Conservation (phyloP, 2,888 invertebrate species). For the Trisateles emortualis region DNA sequence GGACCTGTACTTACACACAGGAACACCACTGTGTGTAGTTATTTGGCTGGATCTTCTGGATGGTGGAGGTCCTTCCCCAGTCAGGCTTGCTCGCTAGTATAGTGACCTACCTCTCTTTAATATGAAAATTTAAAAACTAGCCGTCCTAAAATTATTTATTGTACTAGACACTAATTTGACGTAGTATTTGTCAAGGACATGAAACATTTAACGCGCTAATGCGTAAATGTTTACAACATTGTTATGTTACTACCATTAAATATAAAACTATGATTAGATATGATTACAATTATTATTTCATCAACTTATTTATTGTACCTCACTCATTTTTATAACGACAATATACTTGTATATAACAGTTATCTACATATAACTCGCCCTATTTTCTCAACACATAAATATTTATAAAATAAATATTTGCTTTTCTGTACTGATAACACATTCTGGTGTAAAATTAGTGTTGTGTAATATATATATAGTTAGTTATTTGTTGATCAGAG, state of each 20-base stretch:
- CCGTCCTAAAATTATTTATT: no score
- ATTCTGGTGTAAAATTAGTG: slow-evolving; percentile 31
- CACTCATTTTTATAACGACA: slow-evolving; percentile 20
- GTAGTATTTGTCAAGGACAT: slow-evolving; percentile 1
- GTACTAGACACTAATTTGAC: no score
- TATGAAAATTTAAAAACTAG: no score
- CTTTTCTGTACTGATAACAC: slow-evolving; percentile 30
- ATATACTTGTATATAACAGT: slow-evolving; percentile 2
- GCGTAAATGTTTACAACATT: slow-evolving; percentile 17
- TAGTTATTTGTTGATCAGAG: no score
- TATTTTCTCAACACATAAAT: slow-evolving; percentile 30
- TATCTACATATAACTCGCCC: slow-evolving; percentile 21
- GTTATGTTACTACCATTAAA: slow-evolving; percentile 12
- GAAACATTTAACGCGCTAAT: slow-evolving; percentile 12
- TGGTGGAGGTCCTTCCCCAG: no score
- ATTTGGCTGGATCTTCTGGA: no score
- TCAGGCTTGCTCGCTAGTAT: no score
- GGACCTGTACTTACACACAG: no score
- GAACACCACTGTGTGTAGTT: no score
- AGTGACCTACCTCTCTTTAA: no score
- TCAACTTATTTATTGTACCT: slow-evolving; percentile 17
- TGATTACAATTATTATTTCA: slow-evolving; percentile 22
- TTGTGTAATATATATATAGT: slow-evolving; percentile 8
- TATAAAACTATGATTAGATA: slow-evolving; percentile 32
- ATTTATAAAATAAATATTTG: slow-evolving; percentile 46